Evolutionary conservation across 2,113 vertebrate genomes (phyloP), one percentile per base, ranked within the genome.

Genomic region (Nettapus auritus): DNA sequence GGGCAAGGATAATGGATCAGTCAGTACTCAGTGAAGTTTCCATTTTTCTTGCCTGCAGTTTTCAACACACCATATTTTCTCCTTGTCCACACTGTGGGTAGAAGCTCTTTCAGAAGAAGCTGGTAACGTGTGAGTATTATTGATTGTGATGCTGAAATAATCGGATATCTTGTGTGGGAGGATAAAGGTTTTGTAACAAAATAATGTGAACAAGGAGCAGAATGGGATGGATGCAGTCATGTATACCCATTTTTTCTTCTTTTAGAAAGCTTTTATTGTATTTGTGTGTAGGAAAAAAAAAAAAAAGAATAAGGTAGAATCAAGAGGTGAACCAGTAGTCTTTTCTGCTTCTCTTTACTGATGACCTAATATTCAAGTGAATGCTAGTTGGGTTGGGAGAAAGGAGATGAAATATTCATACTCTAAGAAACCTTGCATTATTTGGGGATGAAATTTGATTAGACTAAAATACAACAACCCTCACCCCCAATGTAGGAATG

Each of bases 51-150:
- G 55, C 93, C 88, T 89, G 7, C 97, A 99, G 99, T 99, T 99
- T 93, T 99, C 99, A 94, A 99, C 99, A 6, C 99, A 99, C 91
- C 99, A 99, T 67, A 98, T 99, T 89, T 99, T 99, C 93, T 98
- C 99, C 18, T 94, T 99, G 96, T 98, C 98, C 77, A 99, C 99
- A 0, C 96, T 99, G n/a, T 99, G 99, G 99, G 99, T 98, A 88
- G 99, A 99, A 95, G 98, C 99, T 6, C 97, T 99, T 90, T 98
- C 99, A 28, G 99, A 99, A 97, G 99, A 99, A 96, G 93, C 97
- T 95, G 95, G 98, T 44, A 98, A 97, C 79, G 96, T 98, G 99
- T 99, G 98, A 99, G 99, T 99, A 94, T 84, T 60, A 55, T 73
- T 57, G 21, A 38, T 86, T 88, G 53, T 77, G 48, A 63, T 75